Conservation (phyloP, 2,113 vertebrate species). For the Stomatorhinus ivindoensis region DNA sequence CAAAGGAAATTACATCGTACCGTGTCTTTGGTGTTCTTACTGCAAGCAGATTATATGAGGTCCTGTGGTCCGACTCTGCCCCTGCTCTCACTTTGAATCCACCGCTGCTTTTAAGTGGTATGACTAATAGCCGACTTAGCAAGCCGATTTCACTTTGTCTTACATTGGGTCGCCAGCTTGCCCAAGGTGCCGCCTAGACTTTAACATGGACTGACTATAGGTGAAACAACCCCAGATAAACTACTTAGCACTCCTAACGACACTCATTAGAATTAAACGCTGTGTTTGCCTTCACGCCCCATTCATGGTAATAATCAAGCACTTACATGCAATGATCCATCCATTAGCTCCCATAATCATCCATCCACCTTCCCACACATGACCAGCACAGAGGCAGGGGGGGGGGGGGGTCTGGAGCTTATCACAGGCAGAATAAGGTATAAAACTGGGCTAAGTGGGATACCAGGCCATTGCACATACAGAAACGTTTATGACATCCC, state of each 20-base stretch:
- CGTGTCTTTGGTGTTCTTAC: background rate
- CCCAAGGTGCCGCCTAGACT: background rate
- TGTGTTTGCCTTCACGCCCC: background rate
- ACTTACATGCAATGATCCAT: background rate
- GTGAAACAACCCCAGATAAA: background rate
- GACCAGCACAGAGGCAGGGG: background rate
- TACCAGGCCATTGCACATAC: background rate
- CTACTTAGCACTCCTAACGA: background rate
- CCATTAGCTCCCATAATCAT: background rate
- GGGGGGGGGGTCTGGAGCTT: background rate
- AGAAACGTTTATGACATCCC: background rate
- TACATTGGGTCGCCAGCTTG: background rate
- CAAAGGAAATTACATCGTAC: background rate
- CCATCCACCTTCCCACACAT: background rate
- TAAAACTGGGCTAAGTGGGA: background rate
- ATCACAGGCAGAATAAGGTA: background rate
- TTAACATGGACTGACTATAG: background rate
- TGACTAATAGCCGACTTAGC: background rate
- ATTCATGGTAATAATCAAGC: background rate
- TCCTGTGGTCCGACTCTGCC: background rate
- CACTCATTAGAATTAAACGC: background rate
- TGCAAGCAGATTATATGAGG: background rate
- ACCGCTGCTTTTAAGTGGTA: background rate
- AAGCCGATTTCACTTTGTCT: background rate
- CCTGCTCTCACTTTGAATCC: background rate